phyloP scores from a whole-genome alignment of 2,113 vertebrate species.

The Thalassoma bifasciatum region DNA sequence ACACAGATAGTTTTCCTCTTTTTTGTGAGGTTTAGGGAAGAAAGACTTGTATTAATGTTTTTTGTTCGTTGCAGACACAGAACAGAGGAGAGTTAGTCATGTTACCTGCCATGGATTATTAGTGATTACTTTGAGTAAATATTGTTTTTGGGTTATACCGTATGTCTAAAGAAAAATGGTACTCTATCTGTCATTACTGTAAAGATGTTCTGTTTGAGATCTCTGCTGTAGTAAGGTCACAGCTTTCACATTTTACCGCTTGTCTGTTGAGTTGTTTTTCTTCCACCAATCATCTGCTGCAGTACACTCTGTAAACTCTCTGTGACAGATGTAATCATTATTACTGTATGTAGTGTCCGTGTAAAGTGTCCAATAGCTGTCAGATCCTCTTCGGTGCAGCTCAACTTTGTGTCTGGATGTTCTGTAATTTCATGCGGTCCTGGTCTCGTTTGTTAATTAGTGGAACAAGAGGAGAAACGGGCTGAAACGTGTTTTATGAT shows the following conservation, averaged over 20 bases:
- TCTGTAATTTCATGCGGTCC: conserved; percentile 89
- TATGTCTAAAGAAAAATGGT: no score
- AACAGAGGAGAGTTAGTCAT: no score
- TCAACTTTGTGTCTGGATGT: conserved; percentile 81
- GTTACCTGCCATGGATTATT: no score
- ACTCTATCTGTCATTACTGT: no score
- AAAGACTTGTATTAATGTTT: no score
- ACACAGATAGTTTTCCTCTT: no score
- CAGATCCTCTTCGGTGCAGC: conserved; percentile 81
- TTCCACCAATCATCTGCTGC: conserved; percentile 38
- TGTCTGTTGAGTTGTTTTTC: conserved; percentile 49
- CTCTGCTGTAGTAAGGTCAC: conserved; percentile 44
- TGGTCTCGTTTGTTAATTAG: conserved; percentile 91
- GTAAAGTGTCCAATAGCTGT: conserved; percentile 81
- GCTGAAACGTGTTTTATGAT: conserved; percentile 86
- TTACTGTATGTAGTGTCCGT: conserved; percentile 67
- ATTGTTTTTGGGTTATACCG: no score
- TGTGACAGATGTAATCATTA: conserved; percentile 77
- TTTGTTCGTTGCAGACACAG: no score
- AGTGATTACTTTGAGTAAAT: no score
- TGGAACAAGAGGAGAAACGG: conserved; percentile 87
- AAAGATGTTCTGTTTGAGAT: no score
- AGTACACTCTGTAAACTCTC: conserved; percentile 36
- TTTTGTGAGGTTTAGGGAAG: no score
- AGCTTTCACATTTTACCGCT: conserved; percentile 61